Evolutionary conservation across 2,797 vertebrate species (phyloP).

Genomic region (Falco novaeseelandiae): DNA sequence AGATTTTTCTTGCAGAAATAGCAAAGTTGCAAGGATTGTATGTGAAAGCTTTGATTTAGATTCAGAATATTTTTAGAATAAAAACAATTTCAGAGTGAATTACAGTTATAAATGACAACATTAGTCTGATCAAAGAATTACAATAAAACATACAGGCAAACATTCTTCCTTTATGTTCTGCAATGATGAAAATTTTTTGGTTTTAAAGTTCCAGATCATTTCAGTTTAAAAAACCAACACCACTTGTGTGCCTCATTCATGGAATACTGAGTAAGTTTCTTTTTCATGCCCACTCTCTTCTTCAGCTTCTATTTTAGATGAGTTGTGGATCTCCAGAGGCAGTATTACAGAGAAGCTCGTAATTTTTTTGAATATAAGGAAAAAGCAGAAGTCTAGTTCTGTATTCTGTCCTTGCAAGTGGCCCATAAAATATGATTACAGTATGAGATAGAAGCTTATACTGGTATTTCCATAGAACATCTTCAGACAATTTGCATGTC

Average conservation of each 20-base stretch:
- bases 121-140: neutral
- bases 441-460: neutral
- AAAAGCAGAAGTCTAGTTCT: neutral
- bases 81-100: neutral
- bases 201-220: neutral
- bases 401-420: neutral
- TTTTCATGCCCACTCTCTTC: neutral
- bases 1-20: neutral
- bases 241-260: neutral
- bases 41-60: neutral
- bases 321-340: neutral
- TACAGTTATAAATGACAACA: neutral
- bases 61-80: neutral
- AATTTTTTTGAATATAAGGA: neutral
- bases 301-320: neutral
- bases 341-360: neutral
- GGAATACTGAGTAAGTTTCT: neutral
- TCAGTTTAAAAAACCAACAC: neutral
- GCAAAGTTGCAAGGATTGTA: neutral
- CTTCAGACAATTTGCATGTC: neutral
- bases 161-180: neutral
- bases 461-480: neutral
- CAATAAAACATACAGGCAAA: neutral
- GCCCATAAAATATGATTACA: neutral
- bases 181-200: neutral